Base-by-base conservation (phyloP, 1,140 invertebrate species). In the Radopholus similis region DNA sequence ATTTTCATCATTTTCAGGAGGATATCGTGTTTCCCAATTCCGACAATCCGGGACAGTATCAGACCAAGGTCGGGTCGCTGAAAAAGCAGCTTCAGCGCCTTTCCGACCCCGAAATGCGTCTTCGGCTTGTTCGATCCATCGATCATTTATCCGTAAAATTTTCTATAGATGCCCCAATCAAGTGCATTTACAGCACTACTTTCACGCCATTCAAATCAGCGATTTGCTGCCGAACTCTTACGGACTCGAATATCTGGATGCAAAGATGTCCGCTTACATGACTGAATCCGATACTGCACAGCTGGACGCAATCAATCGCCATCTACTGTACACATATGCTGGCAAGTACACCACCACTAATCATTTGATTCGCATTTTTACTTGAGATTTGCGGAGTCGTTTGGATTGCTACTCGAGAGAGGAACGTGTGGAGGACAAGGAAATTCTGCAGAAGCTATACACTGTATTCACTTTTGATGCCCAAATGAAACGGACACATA, bases 171-270 rank as follows among this genome's bases (percentile, higher is more conserved):
- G n/a, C 30, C 13, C 15, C 28, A 35, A 4, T 1, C 37, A 28
- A 23, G 23, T 30, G n/a, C 32, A 15, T 35, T 26, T 64, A 9
- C 35, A 73, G 71, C 59, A 64, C 15, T 73, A 73, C 51, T 72
- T 73, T 15, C 67, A 76, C 34, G 53, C 71, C 8, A 44, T 73
- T n/a, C n/a, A n/a, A 26, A 64, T 73, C 30, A 71, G 58, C 21
- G 71, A 73, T 54, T 37, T 74, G 2, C 38, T 74, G 28, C 73
- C 73, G 0, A 64, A 37, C 13, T 42, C n/a, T 0, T 78, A 65
- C 42, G 71, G 58, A 23, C 38, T 59, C 37, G 21, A 72, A 4
- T 74, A 74, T 42, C 37, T 74, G 21, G 13, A 74, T 6, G 35
- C 65, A 15, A 64, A 77, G 44, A 74, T 74, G 71, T 13, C 28